Base-by-base conservation (phyloP, 2,797 vertebrate species). In the Chloroceryle amazona region DNA sequence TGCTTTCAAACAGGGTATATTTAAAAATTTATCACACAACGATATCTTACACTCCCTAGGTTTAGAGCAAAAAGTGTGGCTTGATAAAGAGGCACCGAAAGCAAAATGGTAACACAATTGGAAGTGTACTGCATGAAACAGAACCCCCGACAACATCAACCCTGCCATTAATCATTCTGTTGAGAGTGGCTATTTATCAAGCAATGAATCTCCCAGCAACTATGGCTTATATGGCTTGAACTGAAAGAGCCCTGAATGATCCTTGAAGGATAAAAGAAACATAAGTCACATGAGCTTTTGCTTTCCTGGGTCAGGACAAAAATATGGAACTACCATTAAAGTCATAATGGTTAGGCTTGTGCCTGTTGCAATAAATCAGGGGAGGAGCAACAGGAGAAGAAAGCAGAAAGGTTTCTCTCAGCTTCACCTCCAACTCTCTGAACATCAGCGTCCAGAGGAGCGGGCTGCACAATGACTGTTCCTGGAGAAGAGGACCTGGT, bases 1-100 rank as follows among this genome's bases (percentile, higher is more conserved):
- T 93, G 81, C 93, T 97, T 96, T 97, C 93, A 96, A 92, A 95
- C 42, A 81, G 96, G 71, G 78, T 79, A 35, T 89, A 89, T 96
- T 97, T 95, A 96, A 96, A 97, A 96, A 94, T 94, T 94, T 89
- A 96, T 97, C 87, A 70, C 92, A 83, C 61, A 81, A 85, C 0
- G 16, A 55, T 94, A 78, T 73, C 80, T 78, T 92, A 87, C 78
- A 81, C 42, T 96, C 81, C 51, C 90, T 63, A 26, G 20, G 52
- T 91, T 86, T 81, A 61, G 70, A 91, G 86, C 61, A 42, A 94
- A 90, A 92, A 87, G 3, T 0, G 0, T 86, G 47, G 73, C 47
- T 94, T 95, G 95, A 94, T 94, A 80, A 91, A 95, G 81, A 89
- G 90, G 29, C 66, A 65, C 73, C 65, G 68, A 91, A 89, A 94